Percentiles rank a stretch among this genome's conserved stretches.
Evolutionary conservation across 37 sponge, comb jelly and placozoan species (phyloP).

Genomic region (Axinella damicornis): DNA sequence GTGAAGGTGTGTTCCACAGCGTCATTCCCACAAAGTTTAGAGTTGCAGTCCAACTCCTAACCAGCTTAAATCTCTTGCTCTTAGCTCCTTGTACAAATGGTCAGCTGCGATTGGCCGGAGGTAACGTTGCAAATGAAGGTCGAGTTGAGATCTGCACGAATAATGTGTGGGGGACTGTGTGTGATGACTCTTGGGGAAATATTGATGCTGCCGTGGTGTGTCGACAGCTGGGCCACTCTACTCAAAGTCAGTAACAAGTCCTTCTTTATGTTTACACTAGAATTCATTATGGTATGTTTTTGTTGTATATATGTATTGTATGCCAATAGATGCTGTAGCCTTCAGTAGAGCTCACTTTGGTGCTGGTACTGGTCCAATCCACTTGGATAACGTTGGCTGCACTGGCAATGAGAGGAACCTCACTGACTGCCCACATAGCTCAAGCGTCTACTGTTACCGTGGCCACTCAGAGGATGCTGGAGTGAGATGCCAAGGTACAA

Average conservation of each 20-base stretch:
- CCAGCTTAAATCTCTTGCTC: not conserved
- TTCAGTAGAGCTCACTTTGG: too few species aligned
- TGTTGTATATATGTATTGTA: too few species aligned
- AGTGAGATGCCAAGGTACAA: too few species aligned
- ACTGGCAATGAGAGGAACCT: too few species aligned
- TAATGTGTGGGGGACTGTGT: constrained; percentile 64
- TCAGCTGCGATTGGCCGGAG: constrained; percentile 39
- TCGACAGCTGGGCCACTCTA: not conserved
- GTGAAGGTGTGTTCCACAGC: not conserved
- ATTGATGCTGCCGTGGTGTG: constrained; percentile 6
- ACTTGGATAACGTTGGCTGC: too few species aligned
- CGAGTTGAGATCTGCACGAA: constrained; percentile 55
- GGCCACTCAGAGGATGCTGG: too few species aligned
- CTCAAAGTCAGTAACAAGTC: not conserved
- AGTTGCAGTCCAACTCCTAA: not conserved
- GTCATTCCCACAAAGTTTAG: not conserved
- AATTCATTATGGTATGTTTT: too few species aligned
- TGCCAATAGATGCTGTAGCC: too few species aligned
- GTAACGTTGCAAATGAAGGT: constrained; percentile 42
- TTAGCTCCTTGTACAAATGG: constrained; percentile 7
- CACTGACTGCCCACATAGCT: too few species aligned
- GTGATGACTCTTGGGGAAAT: constrained; percentile 44
- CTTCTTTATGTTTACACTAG: too few species aligned
- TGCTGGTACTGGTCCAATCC: too few species aligned
- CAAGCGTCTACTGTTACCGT: too few species aligned